Evolutionary conservation across 1,140 invertebrate species (phyloP), one percentile per base, ranked within the genome.

Genomic region (Helicoverpa zea): DNA sequence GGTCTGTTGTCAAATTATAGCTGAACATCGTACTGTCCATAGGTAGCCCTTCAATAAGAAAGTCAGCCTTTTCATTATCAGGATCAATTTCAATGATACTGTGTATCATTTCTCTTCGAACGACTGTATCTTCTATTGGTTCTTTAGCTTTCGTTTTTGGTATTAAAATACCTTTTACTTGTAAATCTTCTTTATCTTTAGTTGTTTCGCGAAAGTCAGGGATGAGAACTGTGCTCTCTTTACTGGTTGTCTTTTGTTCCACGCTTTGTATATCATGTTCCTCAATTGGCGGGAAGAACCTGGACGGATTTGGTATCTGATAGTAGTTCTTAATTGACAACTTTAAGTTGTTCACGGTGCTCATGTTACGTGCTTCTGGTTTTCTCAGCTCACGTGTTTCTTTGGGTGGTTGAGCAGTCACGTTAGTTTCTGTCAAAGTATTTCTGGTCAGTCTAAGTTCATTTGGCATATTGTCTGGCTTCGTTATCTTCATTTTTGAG

Each of bases 401-500:
- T 52, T 77, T 56, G 0, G 79, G n/a, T 2, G 77, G n/a, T 59
- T 74, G 29, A 0, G 66, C 29, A 7, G 64, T 35, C 49, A 51
- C 47, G 43, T 83, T 84, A 4, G 72, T 51, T 59, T 91, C 84
- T 16, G 78, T 68, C 23, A 89, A 81, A 7, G 83, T 88, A 73
- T 90, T 85, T 66, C 87, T 88, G 30, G 87, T 63, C 7, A 85
- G 56, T 66, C 91, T 87, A 0, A 88, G 54, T 23, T 94, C 91
- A 66, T 81, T 84, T 16, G 79, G 30, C 3, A 81, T 49, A n/a
- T 23, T 23, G 23, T 85, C 81, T 58, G 83, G 81, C 56, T 80
- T 87, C 7, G 47, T 18, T n/a, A 87, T 78, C 64, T 86, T 91
- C 29, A 84, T 86, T 79, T 81, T 85, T 3, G 90, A 88, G 76